Conservation (phyloP, 2,888 invertebrate species). For the Cryptosula pallasiana region DNA sequence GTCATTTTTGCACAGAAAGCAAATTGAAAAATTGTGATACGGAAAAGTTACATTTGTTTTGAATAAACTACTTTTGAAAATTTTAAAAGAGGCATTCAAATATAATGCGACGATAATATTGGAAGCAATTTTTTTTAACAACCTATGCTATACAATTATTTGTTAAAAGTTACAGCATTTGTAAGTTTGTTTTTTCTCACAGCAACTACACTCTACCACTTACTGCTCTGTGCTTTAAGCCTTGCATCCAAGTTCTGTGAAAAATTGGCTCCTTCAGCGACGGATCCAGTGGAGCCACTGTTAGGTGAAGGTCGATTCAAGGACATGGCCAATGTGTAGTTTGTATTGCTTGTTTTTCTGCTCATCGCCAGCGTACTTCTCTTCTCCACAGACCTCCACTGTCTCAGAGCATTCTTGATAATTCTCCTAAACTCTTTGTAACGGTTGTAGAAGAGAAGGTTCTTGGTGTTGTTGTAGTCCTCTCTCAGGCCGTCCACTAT, state of each 20-base stretch:
- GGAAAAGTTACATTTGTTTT: too few species aligned
- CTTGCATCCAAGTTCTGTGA: constrained; percentile 4
- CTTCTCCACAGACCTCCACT: constrained; percentile 23
- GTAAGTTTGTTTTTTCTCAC: too few species aligned
- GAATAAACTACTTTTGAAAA: too few species aligned
- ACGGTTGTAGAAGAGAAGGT: constrained; percentile 14
- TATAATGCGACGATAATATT: too few species aligned
- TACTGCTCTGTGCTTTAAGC: constrained; percentile 16
- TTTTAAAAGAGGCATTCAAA: too few species aligned
- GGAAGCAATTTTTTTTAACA: too few species aligned
- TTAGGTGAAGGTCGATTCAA: background rate
- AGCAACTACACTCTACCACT: too few species aligned
- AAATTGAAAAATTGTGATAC: too few species aligned
- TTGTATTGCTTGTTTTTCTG: background rate
- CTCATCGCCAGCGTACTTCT: constrained; percentile 20
- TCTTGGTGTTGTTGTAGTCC: constrained; percentile 23
- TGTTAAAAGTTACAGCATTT: too few species aligned
- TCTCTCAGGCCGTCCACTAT: constrained; percentile 21
- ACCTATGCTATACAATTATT: too few species aligned
- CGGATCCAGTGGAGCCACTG: background rate
- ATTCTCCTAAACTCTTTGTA: constrained; percentile 23
- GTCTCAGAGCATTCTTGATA: constrained; percentile 22
- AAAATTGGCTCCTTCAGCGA: background rate
- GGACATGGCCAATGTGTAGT: background rate
- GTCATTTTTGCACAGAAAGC: too few species aligned